Evolutionary conservation across 2,888 invertebrate species (phyloP), one percentile per base, ranked within the genome.

Genomic region (Halictus quadricinctus): DNA sequence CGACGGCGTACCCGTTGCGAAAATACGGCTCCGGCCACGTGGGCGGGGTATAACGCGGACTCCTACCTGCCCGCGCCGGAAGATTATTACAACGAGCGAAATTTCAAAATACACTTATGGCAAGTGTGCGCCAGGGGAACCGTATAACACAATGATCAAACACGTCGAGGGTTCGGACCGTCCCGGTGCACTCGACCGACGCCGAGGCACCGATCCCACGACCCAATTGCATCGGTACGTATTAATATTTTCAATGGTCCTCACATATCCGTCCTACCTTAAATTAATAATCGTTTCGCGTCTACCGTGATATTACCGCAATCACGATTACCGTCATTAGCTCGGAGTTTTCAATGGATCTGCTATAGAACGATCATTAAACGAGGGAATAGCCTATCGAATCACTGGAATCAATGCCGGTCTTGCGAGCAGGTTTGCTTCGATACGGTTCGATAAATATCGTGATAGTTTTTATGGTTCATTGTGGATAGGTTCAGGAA

Each of bases 71-170:
- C n/a, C 84, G 82, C 70, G 82, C 70, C 86, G 91, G 90, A 91
- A 91, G 92, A 92, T 92, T 92, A 92, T 91, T 92, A 92, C 90
- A 92, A 90, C 91, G 90, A 90, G 92, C 89, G 91, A 92, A 93
- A 93, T 92, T 93, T 93, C 93, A 92, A 93, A 93, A 93, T 93
- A 93, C 92, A 93, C 93, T 93, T 92, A 92, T 91, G 90, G 91
- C 90, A 91, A 91, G 92, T 91, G 93, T 90, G 91, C 92, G 81
- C 89, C 92, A 88, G 86, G 92, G 92, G 92, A 92, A 91, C 92
- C 92, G 91, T 93, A 92, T 92, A 93, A 93, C 92, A 91, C 92
- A 92, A 93, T 92, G 92, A 92, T 92, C 92, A 92, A 93, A 93
- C 91, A 92, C 85, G 88, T 80, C 64, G 87, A 88, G 81, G 83